Evolutionary conservation across 2,888 invertebrate genomes (phyloP).

Genomic region (Nomada fucata): DNA sequence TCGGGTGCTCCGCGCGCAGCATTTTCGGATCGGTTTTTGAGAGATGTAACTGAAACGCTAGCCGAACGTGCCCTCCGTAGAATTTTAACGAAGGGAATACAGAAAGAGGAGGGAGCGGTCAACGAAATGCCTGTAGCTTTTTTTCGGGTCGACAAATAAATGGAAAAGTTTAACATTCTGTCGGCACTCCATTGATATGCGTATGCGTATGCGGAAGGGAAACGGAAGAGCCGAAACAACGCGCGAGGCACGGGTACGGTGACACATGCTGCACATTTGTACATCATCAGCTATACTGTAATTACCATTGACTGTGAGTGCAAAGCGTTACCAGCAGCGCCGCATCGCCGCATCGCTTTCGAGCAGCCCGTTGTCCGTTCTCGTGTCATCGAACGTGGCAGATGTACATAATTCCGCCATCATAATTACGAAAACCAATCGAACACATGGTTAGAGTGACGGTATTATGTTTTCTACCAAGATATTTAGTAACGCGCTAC

Average conservation of each 20-base stretch:
- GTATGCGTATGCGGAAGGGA: too few species aligned
- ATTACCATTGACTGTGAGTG: slow-evolving; percentile 24
- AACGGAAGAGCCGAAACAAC: neutral
- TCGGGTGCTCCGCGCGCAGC: neutral
- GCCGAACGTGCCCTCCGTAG: neutral
- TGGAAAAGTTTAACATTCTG: too few species aligned
- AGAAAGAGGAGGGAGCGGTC: neutral
- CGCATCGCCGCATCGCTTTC: slow-evolving; percentile 40
- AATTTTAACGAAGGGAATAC: neutral
- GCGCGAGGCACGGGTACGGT: neutral
- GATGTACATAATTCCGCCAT: slow-evolving; percentile 30
- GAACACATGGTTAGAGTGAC: neutral
- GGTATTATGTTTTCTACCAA: too few species aligned
- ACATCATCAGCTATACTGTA: slow-evolving; percentile 15
- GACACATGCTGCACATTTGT: slow-evolving; percentile 27
- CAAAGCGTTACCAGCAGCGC: slow-evolving; percentile 30
- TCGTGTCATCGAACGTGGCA: slow-evolving; percentile 16
- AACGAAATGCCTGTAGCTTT: too few species aligned
- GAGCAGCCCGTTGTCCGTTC: slow-evolving; percentile 23
- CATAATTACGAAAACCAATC: slow-evolving; percentile 42
- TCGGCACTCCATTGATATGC: too few species aligned
- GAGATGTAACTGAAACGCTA: neutral
- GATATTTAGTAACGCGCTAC: neutral
- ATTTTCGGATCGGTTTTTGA: neutral
- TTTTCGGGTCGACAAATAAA: too few species aligned